Conservation (phyloP, 2,888 invertebrate species). For the Metallyticus violacea region DNA sequence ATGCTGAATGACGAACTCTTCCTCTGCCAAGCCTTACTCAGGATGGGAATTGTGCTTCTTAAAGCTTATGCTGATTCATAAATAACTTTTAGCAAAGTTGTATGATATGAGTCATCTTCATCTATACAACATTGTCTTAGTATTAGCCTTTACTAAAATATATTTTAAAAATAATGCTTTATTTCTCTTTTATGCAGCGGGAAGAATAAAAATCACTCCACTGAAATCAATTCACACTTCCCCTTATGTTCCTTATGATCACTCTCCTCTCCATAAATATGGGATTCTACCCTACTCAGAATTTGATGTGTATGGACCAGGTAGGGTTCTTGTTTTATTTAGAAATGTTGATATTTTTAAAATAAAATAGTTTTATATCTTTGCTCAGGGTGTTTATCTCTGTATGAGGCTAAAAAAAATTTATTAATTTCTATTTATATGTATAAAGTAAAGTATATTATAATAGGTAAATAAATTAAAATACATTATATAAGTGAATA, state of each 20-base stretch:
- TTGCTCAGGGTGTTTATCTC: background rate
- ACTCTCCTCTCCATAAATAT: slow-evolving; percentile 50
- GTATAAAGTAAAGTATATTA: too few relatives aligned
- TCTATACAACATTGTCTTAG: too few relatives aligned
- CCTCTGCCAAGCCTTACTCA: too few relatives aligned
- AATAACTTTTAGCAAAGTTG: too few relatives aligned
- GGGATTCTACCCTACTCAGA: slow-evolving; percentile 58
- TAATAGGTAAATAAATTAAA: too few relatives aligned
- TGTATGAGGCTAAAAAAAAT: background rate
- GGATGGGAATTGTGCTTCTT: too few relatives aligned
- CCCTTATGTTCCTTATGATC: slow-evolving; percentile 26
- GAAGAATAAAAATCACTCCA: slow-evolving; percentile 30
- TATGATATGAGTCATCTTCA: too few relatives aligned
- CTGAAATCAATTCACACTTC: background rate
- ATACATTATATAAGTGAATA: too few relatives aligned
- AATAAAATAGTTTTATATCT: background rate
- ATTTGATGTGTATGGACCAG: slow-evolving; percentile 58
- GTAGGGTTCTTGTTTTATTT: slow-evolving; percentile 41
- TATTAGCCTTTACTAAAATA: background rate
- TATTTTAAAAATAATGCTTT: background rate
- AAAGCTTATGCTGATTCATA: too few relatives aligned
- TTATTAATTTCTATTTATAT: too few relatives aligned
- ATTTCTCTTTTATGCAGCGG: slow-evolving; percentile 36
- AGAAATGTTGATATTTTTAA: too few relatives aligned
- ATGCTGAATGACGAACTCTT: too few relatives aligned